Evolutionary conservation across 2,113 vertebrate species (phyloP).

Genomic region (Poeciliopsis retropinna): DNA sequence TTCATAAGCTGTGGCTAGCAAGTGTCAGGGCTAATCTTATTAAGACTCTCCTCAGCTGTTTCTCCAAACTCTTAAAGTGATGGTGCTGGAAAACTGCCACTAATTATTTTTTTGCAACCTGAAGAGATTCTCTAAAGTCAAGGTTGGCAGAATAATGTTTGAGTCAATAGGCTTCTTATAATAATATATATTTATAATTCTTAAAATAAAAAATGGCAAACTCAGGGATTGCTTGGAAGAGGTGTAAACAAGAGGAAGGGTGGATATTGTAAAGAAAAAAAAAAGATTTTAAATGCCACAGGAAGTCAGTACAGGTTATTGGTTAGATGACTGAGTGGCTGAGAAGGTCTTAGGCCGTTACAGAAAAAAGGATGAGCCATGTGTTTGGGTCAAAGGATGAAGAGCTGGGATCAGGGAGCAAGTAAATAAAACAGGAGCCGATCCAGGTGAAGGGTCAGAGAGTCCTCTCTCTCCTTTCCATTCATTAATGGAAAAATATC

Average conservation of each 20-base stretch:
- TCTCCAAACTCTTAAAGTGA: conserved; percentile 58
- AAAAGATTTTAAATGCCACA: conserved; percentile 7
- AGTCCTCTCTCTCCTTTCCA: no score
- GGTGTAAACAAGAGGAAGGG: background rate
- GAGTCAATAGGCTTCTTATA: background rate
- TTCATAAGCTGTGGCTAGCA: conserved; percentile 67
- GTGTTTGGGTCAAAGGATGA: conserved; percentile 20
- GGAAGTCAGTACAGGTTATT: conserved; percentile 5
- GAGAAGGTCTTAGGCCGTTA: conserved; percentile 1
- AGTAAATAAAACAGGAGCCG: conserved; percentile 3
- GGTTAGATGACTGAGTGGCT: conserved; percentile 5
- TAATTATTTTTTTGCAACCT: conserved; percentile 4
- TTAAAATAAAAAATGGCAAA: background rate
- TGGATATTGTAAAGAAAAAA: background rate
- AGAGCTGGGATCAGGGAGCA: conserved; percentile 16
- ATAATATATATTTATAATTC: background rate
- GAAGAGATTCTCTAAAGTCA: background rate
- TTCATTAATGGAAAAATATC: background rate
- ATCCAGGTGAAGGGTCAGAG: conserved; percentile 1
- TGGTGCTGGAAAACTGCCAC: conserved; percentile 8
- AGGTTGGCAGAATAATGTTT: background rate
- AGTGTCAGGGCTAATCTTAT: conserved; percentile 75
- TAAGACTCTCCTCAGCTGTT: conserved; percentile 62
- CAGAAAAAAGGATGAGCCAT: conserved; percentile 6
- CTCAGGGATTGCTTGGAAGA: background rate